Evolutionary conservation across 2,888 invertebrate species (phyloP).

Genomic region (Agrilus biguttatus): DNA sequence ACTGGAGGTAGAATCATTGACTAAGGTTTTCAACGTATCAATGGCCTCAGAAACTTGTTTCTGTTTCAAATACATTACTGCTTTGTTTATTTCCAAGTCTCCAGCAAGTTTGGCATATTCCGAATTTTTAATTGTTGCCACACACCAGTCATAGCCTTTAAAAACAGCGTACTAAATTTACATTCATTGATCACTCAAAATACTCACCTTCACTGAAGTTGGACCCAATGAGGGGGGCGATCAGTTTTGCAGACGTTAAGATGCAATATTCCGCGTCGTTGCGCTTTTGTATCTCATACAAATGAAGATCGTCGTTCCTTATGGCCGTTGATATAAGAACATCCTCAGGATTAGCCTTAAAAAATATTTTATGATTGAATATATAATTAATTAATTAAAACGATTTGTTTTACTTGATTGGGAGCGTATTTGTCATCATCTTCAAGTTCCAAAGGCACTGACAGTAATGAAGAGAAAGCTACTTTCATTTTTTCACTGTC

Average conservation of each 20-base stretch:
- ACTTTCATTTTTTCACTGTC: conserved; percentile 89
- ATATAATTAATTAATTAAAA: not conserved
- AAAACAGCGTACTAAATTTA: conserved; percentile 4
- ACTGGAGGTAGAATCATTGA: conserved; percentile 71
- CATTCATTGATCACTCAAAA: conserved; percentile 4
- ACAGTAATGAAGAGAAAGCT: conserved; percentile 78
- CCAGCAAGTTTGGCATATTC: conserved; percentile 67
- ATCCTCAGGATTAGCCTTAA: conserved; percentile 29
- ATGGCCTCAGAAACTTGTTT: conserved; percentile 67
- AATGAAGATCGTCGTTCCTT: conserved; percentile 60
- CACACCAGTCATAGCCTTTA: conserved; percentile 66
- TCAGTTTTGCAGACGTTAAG: conserved; percentile 75
- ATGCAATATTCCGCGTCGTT: conserved; percentile 69
- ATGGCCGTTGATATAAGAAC: conserved; percentile 44
- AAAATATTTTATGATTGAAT: not conserved
- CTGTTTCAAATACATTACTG: conserved; percentile 69
- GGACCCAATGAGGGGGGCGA: conserved; percentile 69
- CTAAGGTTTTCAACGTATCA: conserved; percentile 72
- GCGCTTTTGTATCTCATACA: conserved; percentile 55
- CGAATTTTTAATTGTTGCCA: conserved; percentile 86
- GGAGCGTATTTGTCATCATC: conserved; percentile 59
- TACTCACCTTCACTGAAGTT: conserved; percentile 45
- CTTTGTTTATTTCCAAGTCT: conserved; percentile 84
- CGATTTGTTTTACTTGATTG: conserved; percentile 20
- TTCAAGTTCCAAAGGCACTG: conserved; percentile 71